Evolutionary conservation across 2,888 invertebrate species (phyloP).

Genomic region (Cancer borealis): DNA sequence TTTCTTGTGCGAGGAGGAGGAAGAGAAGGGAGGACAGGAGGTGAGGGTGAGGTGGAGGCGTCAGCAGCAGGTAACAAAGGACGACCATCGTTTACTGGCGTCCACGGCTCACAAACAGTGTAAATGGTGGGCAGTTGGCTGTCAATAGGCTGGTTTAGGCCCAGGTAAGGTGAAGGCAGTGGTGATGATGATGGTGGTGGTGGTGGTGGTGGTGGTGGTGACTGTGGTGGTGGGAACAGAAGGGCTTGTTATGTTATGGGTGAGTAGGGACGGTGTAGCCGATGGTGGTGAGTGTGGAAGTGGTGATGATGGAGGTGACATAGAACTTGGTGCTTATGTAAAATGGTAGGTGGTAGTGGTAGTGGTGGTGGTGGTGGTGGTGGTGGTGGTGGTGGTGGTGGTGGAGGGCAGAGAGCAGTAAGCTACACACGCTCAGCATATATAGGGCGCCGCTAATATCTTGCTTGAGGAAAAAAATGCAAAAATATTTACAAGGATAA

Average conservation of each 20-base stretch:
- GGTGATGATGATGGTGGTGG: slow-evolving; percentile 7
- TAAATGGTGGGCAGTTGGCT: slow-evolving; percentile 60
- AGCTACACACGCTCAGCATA: not conserved
- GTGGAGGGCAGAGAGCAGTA: not conserved
- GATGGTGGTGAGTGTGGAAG: not conserved
- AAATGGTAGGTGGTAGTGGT: not conserved
- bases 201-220: not conserved
- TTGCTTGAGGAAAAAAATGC: not conserved
- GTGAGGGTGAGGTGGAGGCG: not conserved
- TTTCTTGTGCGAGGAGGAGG: not conserved
- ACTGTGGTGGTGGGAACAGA: not conserved
- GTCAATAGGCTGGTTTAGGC: slow-evolving; percentile 56
- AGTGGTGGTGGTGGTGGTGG: not conserved
- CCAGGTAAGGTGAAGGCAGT: slow-evolving; percentile 8
- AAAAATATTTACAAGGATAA: not conserved
- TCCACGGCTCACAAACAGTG: slow-evolving; percentile 56
- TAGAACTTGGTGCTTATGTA: too few relatives aligned
- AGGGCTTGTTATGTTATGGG: too few relatives aligned
- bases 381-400: not conserved
- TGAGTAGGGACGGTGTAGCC: not conserved
- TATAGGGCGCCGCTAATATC: not conserved
- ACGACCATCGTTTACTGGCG: slow-evolving; percentile 51
- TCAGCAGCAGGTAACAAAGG: slow-evolving; percentile 42
- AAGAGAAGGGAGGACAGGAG: not conserved
- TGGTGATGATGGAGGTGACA: not conserved